phyloP scores from a whole-genome alignment of 2,113 vertebrate genomes.

The Perognathus longimembris region DNA sequence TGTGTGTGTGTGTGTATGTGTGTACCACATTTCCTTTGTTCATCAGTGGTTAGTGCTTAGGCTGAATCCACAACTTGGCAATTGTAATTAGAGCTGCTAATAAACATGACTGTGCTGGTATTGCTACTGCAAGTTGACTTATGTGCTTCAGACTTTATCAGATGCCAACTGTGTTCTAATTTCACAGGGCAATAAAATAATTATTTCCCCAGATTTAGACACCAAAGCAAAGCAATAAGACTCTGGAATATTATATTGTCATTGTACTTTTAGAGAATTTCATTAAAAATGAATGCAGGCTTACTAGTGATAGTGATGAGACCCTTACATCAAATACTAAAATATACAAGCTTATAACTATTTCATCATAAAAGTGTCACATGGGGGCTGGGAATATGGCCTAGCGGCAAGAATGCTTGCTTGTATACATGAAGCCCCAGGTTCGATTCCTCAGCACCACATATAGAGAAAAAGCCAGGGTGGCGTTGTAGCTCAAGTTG shows the following conservation, averaged over 20 bases:
- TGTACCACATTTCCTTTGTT: too few relatives aligned
- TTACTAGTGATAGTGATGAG: neutral
- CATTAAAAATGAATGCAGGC: neutral
- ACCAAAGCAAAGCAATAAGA: neutral
- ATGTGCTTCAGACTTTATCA: neutral
- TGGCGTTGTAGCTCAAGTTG: too few relatives aligned
- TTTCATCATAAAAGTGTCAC: neutral
- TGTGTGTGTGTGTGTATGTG: too few relatives aligned
- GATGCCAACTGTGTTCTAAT: neutral
- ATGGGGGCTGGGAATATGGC: too few relatives aligned
- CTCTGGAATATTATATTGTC: neutral
- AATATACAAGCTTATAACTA: neutral
- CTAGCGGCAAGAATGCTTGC: too few relatives aligned
- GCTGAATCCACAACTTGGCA: too few relatives aligned
- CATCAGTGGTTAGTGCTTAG: too few relatives aligned
- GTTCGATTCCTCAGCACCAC: too few relatives aligned
- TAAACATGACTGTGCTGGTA: neutral
- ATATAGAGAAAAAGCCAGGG: too few relatives aligned
- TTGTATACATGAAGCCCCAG: too few relatives aligned
- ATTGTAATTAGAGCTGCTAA: too few relatives aligned
- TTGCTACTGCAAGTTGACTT: too few relatives aligned
- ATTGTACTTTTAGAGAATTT: neutral
- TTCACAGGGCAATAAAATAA: neutral
- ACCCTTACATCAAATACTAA: neutral
- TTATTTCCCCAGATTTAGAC: neutral